A percentile compares a stretch with the other conserved stretches of the same genome.
phyloP scores from a whole-genome alignment of 2,888 invertebrate genomes.

The Asteroscopus sphinx region DNA sequence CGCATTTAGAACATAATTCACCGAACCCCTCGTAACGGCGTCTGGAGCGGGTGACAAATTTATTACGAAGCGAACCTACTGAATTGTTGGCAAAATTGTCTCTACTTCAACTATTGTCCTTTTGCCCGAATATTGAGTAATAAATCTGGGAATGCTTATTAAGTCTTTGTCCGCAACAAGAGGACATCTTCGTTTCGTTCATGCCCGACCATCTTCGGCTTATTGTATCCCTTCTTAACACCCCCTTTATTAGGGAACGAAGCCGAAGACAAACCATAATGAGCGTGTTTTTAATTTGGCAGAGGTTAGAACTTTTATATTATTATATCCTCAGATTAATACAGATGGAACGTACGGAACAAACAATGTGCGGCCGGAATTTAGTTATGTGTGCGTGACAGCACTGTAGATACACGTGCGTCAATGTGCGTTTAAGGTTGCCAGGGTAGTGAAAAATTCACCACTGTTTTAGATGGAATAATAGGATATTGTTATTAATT shows the following conservation, averaged over 20 bases:
- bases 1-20: constrained; percentile 57
- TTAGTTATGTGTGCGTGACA: too few relatives aligned
- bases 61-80: constrained; percentile 52
- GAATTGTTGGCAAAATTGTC: constrained; percentile 41
- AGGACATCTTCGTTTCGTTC: constrained; percentile 4
- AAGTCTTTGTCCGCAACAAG: constrained; percentile 1
- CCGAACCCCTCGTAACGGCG: constrained; percentile 51
- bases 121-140: constrained; percentile 35
- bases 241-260: not conserved
- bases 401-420: too few relatives aligned
- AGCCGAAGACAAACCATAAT: not conserved
- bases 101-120: constrained; percentile 39
- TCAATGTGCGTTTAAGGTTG: too few relatives aligned
- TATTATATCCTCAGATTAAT: too few relatives aligned
- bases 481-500: too few relatives aligned
- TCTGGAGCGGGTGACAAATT: constrained; percentile 57
- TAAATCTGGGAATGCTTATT: constrained; percentile 39
- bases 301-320: too few relatives aligned
- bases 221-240: not conserved
- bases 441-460: too few relatives aligned
- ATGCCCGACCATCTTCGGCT: not conserved
- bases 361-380: too few relatives aligned
- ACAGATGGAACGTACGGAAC: too few relatives aligned
- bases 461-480: too few relatives aligned
- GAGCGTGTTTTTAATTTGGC: too few relatives aligned